Base-by-base conservation (phyloP, 1,140 invertebrate species). In the Thaumatotibia leucotreta region DNA sequence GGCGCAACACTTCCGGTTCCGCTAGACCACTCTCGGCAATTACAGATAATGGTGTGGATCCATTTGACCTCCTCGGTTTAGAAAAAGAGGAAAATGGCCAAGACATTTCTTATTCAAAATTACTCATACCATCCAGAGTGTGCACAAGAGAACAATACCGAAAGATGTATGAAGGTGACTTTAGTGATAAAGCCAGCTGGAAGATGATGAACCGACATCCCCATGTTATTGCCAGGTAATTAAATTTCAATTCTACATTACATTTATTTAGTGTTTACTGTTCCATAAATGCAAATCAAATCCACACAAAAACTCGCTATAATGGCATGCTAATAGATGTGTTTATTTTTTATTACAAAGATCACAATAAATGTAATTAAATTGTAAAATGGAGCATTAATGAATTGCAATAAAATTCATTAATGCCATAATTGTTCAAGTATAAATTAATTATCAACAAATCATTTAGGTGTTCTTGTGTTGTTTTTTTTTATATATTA, bases 101-200 rank as follows among this genome's bases (percentile, higher is more conserved):
- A 77, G 95, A 97, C 88, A 95, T 97, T 73, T 98, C 97, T 23
- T 98, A 98, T 89, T 95, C 96, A 58, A 95, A 96, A 80, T 89
- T 98, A 54, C 90, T 98, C 67, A 94, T 96, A 74, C 96, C 96
- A 24, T 95, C 96, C 11, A 92, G 93, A 78, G 92, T 95, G 27
- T 93, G 92, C 69, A 88, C 91, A 63, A 76, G 91, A 62, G 91
- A 92, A 63, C 88, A 91, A 68, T 92, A 83, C 80, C 91, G 77
- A 66, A 91, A 83, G 79, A 88, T 91, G 82, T 91, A 88, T 74
- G 92, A 93, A 68, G 91, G 90, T 68, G 93, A 94, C 65, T 85
- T 91, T n/a, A 88, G 87, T 76, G 93, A 94, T 50, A 91, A 91
- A 67, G 65, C 79, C 10, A 81, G 76, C 52, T 89, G 86, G 86